Evolutionary conservation across 2,888 invertebrate genomes (phyloP), one percentile per base, ranked within the genome.

Genomic region (Nomada fucata): DNA sequence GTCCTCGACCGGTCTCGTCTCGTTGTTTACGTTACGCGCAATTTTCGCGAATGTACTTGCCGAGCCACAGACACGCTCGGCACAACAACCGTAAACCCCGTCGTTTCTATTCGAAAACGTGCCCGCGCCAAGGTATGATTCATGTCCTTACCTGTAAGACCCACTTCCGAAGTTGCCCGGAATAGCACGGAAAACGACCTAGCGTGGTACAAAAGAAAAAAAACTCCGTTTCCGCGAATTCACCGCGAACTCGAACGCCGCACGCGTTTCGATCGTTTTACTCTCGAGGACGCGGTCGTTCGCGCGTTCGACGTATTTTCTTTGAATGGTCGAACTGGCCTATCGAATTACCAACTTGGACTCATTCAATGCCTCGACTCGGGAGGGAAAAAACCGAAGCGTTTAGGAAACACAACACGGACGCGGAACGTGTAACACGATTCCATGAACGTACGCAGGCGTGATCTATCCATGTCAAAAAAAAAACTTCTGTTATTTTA

Each of bases 61-160:
- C 7, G 7, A 10, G 11, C 3, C 15, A 1, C 18, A n/a, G 13
- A 7, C 20, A 47, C 18, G 23, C 10, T 4, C 50, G 13, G n/a
- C 10, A 65, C 23, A 23, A 65, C 53, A 53, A 68, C 68, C 52
- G 50, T 59, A 55, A 44, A n/a, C n/a, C 57, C 15, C 23, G 18
- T 11, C 47, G 59, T 76, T 76, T 76, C 72, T 47, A 26, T 52
- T 67, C 50, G 20, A 44, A 59, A 59, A 59, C 53, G 20, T 10
- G 80, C 60, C n/a, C 47, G 67, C 71, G 82, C 82, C 82, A 76
- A 81, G 55, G 63, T 65, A 73, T 82, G 82, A 82, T 82, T 82
- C 82, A 81, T 42, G 29, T 50, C 23, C 47, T 59, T 52, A 72
- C 57, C 64, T 57, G 67, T 26, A 47, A 79, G 80, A 79, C 70